Evolutionary conservation across 2,888 invertebrate species (phyloP), one percentile per base, ranked within the genome.

Genomic region (Synanthedon formicaeformis): DNA sequence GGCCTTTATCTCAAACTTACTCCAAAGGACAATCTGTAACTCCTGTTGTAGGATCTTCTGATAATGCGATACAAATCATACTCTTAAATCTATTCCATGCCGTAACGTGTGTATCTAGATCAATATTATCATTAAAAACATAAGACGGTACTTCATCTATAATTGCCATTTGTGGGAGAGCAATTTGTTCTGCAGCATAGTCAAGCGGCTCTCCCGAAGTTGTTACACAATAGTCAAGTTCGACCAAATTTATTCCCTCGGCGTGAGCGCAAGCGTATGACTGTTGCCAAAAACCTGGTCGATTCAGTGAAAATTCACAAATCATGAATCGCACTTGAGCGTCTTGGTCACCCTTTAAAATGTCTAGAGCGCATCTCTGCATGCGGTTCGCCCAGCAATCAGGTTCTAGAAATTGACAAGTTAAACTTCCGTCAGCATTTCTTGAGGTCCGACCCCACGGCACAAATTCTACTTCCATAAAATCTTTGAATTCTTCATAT

Each of bases 351-450:
- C 57, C 71, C 16, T 62, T 62, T 16, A 86, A 59, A 56, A 71
- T 55, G 55, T 76, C 60, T 2, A 88, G 57, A 1, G 66, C 78
- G 56, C 88, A 88, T 58, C 86, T 71, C 11, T 88, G 82, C 0
- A 81, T 57, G 8, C 81, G 73, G 52, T 88, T 88, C 0, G 85
- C 84, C 71, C 74, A 82, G 59, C 88, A 88, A 55, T 86, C 86
- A 41, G 61, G 60, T 0, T 6, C 54, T 2, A 69, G 69, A 27
- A 81, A 81, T 52, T 79, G 78, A 53, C 88, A 88, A 1, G 53
- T 57, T 11, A 81, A 56, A 2, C 54, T 58, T 3, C 73, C 78
- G 34, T 78, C 61, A 0, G 52, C 54, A 12, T 65, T 60, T 48
- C 74, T 63, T 1, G 14, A 14, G 0, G 82, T 78, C 53, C 79